A percentile compares a stretch with the other conserved stretches of the same genome.
phyloP scores from a whole-genome alignment of 2,888 invertebrate genomes.

The Acronicta psi region DNA sequence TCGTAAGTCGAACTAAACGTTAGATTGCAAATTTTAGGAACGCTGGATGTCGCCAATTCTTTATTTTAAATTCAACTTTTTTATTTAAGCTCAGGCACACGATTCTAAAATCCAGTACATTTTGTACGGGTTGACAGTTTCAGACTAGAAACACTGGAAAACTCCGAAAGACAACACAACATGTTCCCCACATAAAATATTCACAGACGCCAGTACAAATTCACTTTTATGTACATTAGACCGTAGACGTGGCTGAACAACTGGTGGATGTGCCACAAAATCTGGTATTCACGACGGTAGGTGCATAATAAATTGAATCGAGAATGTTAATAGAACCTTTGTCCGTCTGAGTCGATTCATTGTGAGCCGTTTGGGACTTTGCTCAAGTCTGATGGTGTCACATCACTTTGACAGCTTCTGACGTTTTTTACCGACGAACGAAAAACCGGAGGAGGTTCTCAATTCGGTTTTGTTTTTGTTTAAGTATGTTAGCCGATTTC shows the following conservation, averaged over 20 bases:
- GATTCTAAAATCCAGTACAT: not conserved
- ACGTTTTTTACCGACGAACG: too few species aligned
- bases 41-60: too few species aligned
- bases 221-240: constrained; percentile 49
- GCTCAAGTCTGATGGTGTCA: not conserved
- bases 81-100: not conserved
- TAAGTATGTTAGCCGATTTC: too few species aligned
- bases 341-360: constrained; percentile 19
- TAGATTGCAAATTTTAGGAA: too few species aligned
- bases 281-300: constrained; percentile 65
- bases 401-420: too few species aligned
- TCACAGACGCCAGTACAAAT: constrained; percentile 44
- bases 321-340: constrained; percentile 56
- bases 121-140: not conserved
- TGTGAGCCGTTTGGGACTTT: constrained; percentile 5
- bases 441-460: too few species aligned
- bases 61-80: too few species aligned
- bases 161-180: constrained; percentile 6
- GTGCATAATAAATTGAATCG: constrained; percentile 67
- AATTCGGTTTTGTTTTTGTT: too few species aligned
- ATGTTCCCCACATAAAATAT: constrained; percentile 35
- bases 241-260: constrained; percentile 52
- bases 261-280: constrained; percentile 48
- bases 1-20: too few species aligned
- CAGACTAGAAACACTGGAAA: not conserved